phyloP scores from a whole-genome alignment of 2,888 invertebrate genomes.

The Athetis lepigone region DNA sequence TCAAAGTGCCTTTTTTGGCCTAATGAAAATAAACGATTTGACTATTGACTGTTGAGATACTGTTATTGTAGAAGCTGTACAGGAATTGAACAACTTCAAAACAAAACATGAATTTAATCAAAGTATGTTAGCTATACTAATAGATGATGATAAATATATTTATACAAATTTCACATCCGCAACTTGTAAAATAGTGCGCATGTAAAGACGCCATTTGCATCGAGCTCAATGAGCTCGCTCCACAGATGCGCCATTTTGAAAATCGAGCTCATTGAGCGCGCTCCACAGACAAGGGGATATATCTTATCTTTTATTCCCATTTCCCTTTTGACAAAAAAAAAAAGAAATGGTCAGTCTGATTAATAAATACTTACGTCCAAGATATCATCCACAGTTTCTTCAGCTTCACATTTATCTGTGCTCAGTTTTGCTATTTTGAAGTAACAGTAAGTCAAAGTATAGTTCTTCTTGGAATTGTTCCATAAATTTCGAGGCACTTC shows the following conservation, averaged over 20 bases:
- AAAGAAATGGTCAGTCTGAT: background rate
- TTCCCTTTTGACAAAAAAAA: background rate
- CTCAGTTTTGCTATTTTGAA: conserved; percentile 98
- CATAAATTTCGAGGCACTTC: conserved; percentile 98
- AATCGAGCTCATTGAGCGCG: no score
- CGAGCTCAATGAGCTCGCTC: no score
- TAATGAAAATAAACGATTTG: no score
- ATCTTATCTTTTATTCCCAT: conserved; percentile 14
- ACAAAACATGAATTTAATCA: conserved; percentile 5
- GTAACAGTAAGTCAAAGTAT: conserved; percentile 96
- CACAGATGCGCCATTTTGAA: no score
- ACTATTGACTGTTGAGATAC: no score
- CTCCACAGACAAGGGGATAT: no score
- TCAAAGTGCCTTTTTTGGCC: no score
- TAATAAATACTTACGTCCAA: conserved; percentile 92
- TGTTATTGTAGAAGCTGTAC: no score
- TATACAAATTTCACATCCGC: background rate
- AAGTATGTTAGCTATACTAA: conserved; percentile 19
- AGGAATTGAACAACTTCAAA: background rate
- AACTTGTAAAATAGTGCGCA: no score
- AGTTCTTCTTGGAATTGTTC: conserved; percentile 96
- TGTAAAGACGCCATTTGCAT: no score
- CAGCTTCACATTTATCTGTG: conserved; percentile 98
- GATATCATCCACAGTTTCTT: conserved; percentile 98
- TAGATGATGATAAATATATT: conserved; percentile 13